Evolutionary conservation across 1,140 invertebrate genomes (phyloP), one percentile per base, ranked within the genome.

Genomic region (Ceratosolen solmsi): DNA sequence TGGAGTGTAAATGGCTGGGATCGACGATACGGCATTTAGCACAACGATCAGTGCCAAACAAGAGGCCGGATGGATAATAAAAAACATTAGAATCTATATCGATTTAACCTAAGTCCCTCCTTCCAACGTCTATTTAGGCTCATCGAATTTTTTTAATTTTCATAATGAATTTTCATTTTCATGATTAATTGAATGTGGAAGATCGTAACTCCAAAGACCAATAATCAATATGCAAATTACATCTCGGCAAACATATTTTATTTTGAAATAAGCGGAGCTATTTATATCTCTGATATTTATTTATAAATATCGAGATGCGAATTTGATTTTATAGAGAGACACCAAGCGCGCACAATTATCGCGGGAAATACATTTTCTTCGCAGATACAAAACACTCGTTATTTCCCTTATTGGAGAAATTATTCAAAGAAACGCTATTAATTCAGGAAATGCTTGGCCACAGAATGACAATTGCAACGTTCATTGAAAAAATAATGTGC

Each of bases 351-450:
- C 13, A 46, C 25, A 36, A 20, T 33, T 33, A 73, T 27, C 65
- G 33, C 20, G 25, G 58, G 1, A 15, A 51, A 72, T 38, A 25
- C 36, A 4, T 70, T 41, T 56, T 74, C 46, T n/a, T n/a, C 73
- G 7, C 15, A 8, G 54, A 60, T 60, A 17, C 56, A 9, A 54
- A 54, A n/a, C n/a, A 46, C 38, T 65, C 56, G 56, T 63, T 56
- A 51, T 81, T 81, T 68, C 8, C 72, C 79, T 68, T 63, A 65
- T 80, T 65, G 3, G 60, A 80, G 30, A 36, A 25, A 51, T 74
- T 80, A 49, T 80, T 74, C 71, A 51, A 9, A 65, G 70, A 63
- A 76, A 79, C 30, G 17, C n/a, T 60, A 74, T 74, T 74, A 65
- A 80, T 80, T 73, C 79, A 20, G 71, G 58, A 65, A 80, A 80